phyloP scores from a whole-genome alignment of 2,113 vertebrate species.

The Pluvialis apricaria region DNA sequence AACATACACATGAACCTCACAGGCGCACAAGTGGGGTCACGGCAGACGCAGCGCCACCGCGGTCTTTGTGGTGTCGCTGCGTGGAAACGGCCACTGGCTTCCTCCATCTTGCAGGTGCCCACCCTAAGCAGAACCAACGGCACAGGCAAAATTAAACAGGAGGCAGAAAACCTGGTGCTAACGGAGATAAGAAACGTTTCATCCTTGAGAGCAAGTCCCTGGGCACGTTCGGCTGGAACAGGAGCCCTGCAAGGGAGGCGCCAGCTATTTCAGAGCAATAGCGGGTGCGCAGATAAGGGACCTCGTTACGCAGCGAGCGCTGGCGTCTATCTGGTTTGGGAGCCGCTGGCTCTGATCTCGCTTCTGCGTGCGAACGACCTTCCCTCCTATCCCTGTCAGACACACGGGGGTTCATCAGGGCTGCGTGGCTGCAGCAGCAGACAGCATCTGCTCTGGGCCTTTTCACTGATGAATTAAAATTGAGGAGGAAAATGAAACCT shows the following conservation, averaged over 20 bases:
- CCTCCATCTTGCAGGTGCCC: neutral
- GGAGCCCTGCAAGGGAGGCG: neutral
- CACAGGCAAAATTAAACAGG: accelerated
- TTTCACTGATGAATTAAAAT: neutral
- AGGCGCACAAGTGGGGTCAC: accelerated
- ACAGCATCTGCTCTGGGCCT: neutral
- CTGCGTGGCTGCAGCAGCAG: neutral
- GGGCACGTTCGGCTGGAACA: neutral
- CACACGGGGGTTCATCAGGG: neutral
- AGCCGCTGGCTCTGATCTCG: neutral
- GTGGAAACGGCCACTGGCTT: accelerated
- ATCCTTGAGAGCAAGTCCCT: neutral
- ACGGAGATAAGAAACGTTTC: neutral
- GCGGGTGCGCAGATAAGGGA: neutral
- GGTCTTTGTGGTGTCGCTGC: neutral
- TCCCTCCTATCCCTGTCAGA: neutral
- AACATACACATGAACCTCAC: accelerated
- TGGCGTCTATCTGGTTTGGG: accelerated
- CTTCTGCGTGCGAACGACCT: neutral
- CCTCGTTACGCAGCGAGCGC: accelerated
- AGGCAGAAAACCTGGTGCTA: neutral
- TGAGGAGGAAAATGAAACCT: neutral
- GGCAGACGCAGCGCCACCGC: accelerated
- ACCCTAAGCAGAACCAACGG: neutral
- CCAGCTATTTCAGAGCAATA: neutral